Percentiles rank a stretch among this genome's conserved stretches.
Evolutionary conservation across 1,140 invertebrate species (phyloP).

Genomic region (Tetramorium alpestre): DNA sequence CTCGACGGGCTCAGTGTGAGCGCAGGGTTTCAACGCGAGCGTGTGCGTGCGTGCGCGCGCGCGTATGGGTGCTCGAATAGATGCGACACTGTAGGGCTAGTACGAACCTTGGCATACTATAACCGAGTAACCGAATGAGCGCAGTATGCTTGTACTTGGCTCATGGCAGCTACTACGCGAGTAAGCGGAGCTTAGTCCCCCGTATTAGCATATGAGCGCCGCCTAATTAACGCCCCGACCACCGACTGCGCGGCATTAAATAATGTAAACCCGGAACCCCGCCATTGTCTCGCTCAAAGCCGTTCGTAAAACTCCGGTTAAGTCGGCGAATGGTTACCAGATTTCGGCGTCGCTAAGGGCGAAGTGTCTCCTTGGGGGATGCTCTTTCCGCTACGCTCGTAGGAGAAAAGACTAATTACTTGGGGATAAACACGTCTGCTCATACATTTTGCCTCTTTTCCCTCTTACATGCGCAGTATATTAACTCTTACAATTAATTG

Average conservation of each 20-base stretch:
- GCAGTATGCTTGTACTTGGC: conserved; percentile 79
- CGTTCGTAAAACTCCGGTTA: conserved; percentile 81
- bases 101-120: conserved; percentile 61
- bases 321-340: conserved; percentile 77
- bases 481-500: background rate
- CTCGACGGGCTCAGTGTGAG: conserved; percentile 77
- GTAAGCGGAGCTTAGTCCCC: conserved; percentile 82
- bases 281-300: conserved; percentile 82
- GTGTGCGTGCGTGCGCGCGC: conserved; percentile 68
- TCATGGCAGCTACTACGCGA: conserved; percentile 78
- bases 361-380: conserved; percentile 37
- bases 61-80: conserved; percentile 55
- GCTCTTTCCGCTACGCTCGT: background rate
- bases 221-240: conserved; percentile 82
- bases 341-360: conserved; percentile 62
- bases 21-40: conserved; percentile 73
- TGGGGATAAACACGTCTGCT: background rate
- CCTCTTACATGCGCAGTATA: background rate
- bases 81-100: conserved; percentile 57
- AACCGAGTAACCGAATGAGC: conserved; percentile 72
- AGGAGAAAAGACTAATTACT: conserved; percentile 42
- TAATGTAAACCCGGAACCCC: conserved; percentile 78
- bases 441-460: background rate
- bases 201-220: conserved; percentile 83
- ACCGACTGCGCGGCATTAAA: conserved; percentile 72